Percentiles rank a stretch among this genome's conserved stretches.
These are phyloP conservation scores for Holothuria leucospilota DNA, from an alignment of 53 echinoderm and acorn worm species.

Conservation along the genomic window DNA sequence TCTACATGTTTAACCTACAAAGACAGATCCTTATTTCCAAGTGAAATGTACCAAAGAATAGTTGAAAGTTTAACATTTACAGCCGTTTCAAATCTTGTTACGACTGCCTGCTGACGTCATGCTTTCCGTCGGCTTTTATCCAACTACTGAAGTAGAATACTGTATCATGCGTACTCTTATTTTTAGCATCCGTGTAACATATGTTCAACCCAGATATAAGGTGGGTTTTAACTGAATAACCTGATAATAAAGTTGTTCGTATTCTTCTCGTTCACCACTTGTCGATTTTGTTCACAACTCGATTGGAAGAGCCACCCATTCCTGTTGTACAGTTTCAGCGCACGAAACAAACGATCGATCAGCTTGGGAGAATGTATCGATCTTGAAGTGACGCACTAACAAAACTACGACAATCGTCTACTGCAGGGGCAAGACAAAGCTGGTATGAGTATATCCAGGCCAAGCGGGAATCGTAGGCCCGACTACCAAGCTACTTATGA, in stretches of 20 bases:
- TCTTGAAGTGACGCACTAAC: constrained; percentile 30
- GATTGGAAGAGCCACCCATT: neutral
- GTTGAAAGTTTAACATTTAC: too few species aligned
- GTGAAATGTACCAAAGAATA: too few species aligned
- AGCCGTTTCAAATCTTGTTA: neutral
- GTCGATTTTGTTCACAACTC: constrained; percentile 40
- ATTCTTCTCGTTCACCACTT: constrained; percentile 5
- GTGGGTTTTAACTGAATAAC: constrained; percentile 12
- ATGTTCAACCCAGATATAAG: constrained; percentile 39
- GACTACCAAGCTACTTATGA: constrained; percentile 18
- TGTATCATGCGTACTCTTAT: constrained; percentile 2
- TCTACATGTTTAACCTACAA: too few species aligned
- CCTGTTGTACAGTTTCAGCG: neutral
- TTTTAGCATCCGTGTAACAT: constrained; percentile 26
- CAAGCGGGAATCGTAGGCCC: too few species aligned
- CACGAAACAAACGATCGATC: constrained; percentile 7
- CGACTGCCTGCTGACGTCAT: constrained; percentile 5
- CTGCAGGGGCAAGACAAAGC: too few species aligned
- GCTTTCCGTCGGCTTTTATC: too few species aligned
- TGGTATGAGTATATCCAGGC: too few species aligned
- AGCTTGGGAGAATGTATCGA: constrained; percentile 5
- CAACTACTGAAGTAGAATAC: too few species aligned
- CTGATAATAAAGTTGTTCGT: neutral
- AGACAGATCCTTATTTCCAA: too few species aligned
- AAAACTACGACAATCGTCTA: neutral